Base-by-base conservation (phyloP, 2,888 invertebrate species). In the Tolmerus cingulatus region DNA sequence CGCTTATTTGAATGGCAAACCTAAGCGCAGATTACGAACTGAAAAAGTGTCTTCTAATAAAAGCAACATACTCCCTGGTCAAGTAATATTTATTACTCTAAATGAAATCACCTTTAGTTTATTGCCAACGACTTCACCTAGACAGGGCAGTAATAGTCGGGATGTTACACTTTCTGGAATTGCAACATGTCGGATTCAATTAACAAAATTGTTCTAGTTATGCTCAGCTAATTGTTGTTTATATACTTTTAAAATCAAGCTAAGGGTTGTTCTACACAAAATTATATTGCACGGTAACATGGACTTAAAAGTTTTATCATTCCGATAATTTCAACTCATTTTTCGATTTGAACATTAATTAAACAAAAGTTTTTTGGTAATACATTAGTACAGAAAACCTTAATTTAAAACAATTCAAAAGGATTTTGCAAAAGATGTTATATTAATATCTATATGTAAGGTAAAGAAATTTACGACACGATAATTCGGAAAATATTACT, bases 1-100 rank as follows among this genome's bases (percentile, higher is more conserved):
- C 37, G 76, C 34, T 34, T 76, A 76, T 76, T 76, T 76, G 66
- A 76, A 76, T 76, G 76, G 76, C 8, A 76, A 34, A 76, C 40
- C 76, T 76, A 37, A 74, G 40, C 40, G 34, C 76, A 76, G 76
- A 76, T 76, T 76, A 76, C 76, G 40, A 76, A 40, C n/a, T 76
- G 76, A 76, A 76, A 34, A 76, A 76, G 40, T 34, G 19, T 16
- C 76, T 66, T 37, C 76, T 76, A 76, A 76, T 76, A 76, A 76
- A 57, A 57, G 66, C 76, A 34, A 76, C 40, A 37, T 76, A 76
- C 37, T 76, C 76, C 37, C 34, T 66, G 66, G 66, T 34, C 34
- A 19, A 34, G 40, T 76, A 76, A 76, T 40, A 40, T 40, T 76
- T 76, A 76, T 76, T 76, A 19, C 37, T 37, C 37, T 30, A 76